phyloP scores from a whole-genome alignment of 2,888 invertebrate genomes.

The Leucozona laternaria region DNA sequence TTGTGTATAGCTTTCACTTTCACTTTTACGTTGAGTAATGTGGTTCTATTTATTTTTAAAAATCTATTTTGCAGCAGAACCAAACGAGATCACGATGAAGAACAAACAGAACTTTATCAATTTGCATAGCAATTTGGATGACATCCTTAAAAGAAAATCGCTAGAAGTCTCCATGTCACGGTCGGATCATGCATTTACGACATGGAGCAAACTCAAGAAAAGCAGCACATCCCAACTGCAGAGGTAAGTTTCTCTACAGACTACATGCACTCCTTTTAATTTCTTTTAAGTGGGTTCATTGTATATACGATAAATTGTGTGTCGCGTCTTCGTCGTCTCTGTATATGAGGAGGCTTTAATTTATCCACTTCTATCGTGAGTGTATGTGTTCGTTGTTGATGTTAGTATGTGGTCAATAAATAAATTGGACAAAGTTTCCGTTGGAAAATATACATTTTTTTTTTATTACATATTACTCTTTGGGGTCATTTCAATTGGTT shows the following conservation, averaged over 20 bases:
- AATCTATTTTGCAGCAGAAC: conserved; percentile 78
- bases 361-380: not conserved
- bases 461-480: conserved; percentile 66
- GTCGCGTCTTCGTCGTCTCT: conserved; percentile 38
- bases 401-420: conserved; percentile 52
- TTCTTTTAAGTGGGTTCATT: not conserved
- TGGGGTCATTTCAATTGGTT: conserved; percentile 83
- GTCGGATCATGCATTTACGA: conserved; percentile 94
- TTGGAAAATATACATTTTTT: conserved; percentile 57
- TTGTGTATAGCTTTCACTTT: conserved; percentile 18
- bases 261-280: not conserved
- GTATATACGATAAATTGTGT: conserved; percentile 32
- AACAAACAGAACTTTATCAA: conserved; percentile 83
- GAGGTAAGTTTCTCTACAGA: conserved; percentile 84
- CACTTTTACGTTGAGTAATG: conserved; percentile 49
- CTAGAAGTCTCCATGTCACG: conserved; percentile 92
- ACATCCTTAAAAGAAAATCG: conserved; percentile 83
- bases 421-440: conserved; percentile 74
- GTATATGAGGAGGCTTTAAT: conserved; percentile 37
- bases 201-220: conserved; percentile 94
- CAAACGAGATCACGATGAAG: conserved; percentile 80
- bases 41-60: not conserved
- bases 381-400: not conserved
- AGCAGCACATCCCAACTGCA: conserved; percentile 87
- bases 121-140: conserved; percentile 83